These are phyloP conservation scores for Lochmaea crataegi DNA, from an alignment of 2,888 invertebrate species.

Conservation along the genomic window DNA sequence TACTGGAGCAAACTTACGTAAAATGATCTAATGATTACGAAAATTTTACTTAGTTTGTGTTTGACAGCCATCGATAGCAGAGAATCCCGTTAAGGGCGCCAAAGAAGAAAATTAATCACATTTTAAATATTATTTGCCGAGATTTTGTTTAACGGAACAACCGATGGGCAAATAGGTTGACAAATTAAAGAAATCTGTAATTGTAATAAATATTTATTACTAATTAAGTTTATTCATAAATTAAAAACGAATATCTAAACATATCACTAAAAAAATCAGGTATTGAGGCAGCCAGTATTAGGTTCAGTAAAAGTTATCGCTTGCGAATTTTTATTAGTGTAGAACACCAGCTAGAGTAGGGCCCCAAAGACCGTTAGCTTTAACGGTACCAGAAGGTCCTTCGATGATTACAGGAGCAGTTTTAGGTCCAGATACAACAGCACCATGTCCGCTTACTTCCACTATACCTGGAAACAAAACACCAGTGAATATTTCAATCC, in stretches of 20 bases:
- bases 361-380: slow-evolving; percentile 61
- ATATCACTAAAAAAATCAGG: slow-evolving; percentile 16
- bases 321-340: slow-evolving; percentile 6
- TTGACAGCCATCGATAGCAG: too few relatives aligned
- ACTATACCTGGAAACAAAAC: slow-evolving; percentile 38
- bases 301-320: slow-evolving; percentile 15
- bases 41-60: too few relatives aligned
- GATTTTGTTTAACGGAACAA: not conserved
- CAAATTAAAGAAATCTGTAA: not conserved
- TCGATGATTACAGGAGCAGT: slow-evolving; percentile 56
- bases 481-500: too few relatives aligned
- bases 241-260: not conserved
- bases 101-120: too few relatives aligned
- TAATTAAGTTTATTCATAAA: not conserved
- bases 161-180: not conserved
- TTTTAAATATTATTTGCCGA: too few relatives aligned
- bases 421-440: slow-evolving; percentile 53
- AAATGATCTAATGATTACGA: too few relatives aligned
- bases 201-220: not conserved
- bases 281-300: slow-evolving; percentile 28
- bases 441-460: slow-evolving; percentile 52
- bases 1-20: too few relatives aligned
- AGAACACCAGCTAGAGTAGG: slow-evolving; percentile 54
- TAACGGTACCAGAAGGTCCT: slow-evolving; percentile 56
- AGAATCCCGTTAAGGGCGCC: too few relatives aligned